phyloP scores from a whole-genome alignment of 2,888 invertebrate species.

The Calameuta pallipes region DNA sequence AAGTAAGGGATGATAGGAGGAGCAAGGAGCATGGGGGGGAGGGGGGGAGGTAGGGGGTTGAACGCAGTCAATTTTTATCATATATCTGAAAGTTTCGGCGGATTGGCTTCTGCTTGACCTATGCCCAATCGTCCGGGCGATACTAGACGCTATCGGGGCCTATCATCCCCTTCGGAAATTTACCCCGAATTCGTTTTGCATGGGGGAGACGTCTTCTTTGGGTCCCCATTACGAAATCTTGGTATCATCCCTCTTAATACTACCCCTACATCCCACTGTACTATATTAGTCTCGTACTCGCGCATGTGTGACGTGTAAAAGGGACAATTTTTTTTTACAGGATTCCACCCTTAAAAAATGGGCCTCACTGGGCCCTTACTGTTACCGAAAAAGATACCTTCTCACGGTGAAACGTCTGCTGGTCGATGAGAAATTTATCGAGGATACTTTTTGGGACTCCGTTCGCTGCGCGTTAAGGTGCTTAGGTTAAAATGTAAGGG shows the following conservation, averaged over 20 bases:
- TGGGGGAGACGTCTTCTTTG: not conserved
- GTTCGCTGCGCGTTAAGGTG: conserved; percentile 26
- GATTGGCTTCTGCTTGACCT: conserved; percentile 64
- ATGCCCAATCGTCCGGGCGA: conserved; percentile 62
- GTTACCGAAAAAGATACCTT: not conserved
- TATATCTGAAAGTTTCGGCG: conserved; percentile 57
- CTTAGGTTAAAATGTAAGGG: conserved; percentile 20
- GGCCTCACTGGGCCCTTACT: not conserved
- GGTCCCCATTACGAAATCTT: not conserved
- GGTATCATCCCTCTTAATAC: not conserved
- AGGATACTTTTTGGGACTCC: conserved; percentile 10
- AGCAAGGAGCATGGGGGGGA: not conserved
- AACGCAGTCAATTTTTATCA: conserved; percentile 62
- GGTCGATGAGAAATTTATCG: conserved; percentile 3
- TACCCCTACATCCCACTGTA: not conserved
- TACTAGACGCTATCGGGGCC: conserved; percentile 51
- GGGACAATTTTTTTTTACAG: not conserved
- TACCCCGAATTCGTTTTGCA: conserved; percentile 18
- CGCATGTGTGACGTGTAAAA: not conserved
- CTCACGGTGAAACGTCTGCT: not conserved
- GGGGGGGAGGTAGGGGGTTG: conserved; percentile 26
- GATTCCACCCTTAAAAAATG: not conserved
- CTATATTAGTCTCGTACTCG: not conserved
- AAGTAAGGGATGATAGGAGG: not conserved
- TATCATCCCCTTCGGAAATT: conserved; percentile 25